A percentile compares a stretch with the other conserved stretches of the same genome.
phyloP scores from a whole-genome alignment of 2,797 vertebrate species.

The Moxostoma hubbsi region DNA sequence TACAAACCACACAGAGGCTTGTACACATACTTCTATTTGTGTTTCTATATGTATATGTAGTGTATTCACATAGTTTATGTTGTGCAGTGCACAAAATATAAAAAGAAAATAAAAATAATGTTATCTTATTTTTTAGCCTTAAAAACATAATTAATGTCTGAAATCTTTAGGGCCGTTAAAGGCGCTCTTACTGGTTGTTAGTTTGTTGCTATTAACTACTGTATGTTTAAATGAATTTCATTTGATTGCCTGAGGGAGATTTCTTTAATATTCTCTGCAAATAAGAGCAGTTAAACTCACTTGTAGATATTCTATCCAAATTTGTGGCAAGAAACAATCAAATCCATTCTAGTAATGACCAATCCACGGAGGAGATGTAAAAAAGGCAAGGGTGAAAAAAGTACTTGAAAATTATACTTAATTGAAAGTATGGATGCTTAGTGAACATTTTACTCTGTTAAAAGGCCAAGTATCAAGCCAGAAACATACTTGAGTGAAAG shows the following conservation, averaged over 20 bases:
- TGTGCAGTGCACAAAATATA: slow-evolving; percentile 27
- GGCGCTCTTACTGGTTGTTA: slow-evolving; percentile 37
- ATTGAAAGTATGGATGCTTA: no score
- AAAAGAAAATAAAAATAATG: slow-evolving; percentile 7
- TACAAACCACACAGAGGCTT: background rate
- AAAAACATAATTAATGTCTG: slow-evolving; percentile 46
- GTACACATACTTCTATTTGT: slow-evolving; percentile 10
- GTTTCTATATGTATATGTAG: slow-evolving; percentile 19
- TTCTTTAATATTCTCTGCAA: slow-evolving; percentile 52
- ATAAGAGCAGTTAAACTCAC: slow-evolving; percentile 49
- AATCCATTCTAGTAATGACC: background rate
- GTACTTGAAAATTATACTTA: no score
- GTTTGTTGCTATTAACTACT: slow-evolving; percentile 53
- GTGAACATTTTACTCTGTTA: no score
- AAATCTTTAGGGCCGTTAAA: slow-evolving; percentile 42
- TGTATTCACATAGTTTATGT: slow-evolving; percentile 24
- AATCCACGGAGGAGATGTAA: no score
- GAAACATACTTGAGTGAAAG: no score
- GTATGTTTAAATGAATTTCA: slow-evolving; percentile 53
- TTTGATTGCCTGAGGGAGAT: slow-evolving; percentile 50
- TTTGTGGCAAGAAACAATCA: background rate
- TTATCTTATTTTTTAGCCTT: slow-evolving; percentile 46
- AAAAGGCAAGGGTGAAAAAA: no score
- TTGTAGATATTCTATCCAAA: slow-evolving; percentile 25
- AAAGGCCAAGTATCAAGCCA: no score